A percentile compares a stretch with the other conserved stretches of the same genome.
Evolutionary conservation across 2,113 vertebrate genomes (phyloP).

Genomic region (Thamnophis sirtalis): DNA sequence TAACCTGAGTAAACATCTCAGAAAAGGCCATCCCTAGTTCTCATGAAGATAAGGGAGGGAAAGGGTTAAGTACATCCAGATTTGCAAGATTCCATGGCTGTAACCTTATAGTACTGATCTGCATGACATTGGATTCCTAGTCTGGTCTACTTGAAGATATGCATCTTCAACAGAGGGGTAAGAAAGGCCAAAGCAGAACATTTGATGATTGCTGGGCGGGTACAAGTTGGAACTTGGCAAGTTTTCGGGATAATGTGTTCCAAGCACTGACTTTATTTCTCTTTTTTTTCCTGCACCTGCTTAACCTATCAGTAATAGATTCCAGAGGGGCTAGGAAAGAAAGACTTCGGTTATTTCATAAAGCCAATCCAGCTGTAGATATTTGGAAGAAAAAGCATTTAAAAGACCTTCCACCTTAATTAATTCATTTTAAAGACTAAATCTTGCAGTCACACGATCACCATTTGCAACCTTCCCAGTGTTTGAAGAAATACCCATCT

Average conservation of each 20-base stretch:
- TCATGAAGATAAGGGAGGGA: background rate
- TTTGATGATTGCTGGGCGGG: background rate
- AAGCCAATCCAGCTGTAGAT: background rate
- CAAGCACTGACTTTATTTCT: background rate
- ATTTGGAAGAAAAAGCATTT: background rate
- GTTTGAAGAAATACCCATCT: too few relatives aligned
- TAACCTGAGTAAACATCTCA: background rate
- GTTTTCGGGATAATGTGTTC: background rate
- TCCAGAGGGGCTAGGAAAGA: background rate
- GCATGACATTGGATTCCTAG: background rate
- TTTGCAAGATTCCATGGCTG: background rate
- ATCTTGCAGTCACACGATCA: too few relatives aligned
- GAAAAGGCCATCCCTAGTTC: background rate
- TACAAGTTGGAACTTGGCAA: background rate
- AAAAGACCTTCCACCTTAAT: background rate
- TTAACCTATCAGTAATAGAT: background rate
- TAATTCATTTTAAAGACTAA: background rate
- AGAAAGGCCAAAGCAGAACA: background rate
- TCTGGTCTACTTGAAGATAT: background rate
- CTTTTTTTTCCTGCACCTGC: background rate
- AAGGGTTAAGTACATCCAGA: background rate
- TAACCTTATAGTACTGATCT: background rate
- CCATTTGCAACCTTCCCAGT: too few relatives aligned
- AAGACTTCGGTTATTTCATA: background rate
- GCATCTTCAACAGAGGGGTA: background rate